A percentile compares a stretch with the other conserved stretches of the same genome.
These are phyloP conservation scores for Melanotus villosus DNA, from an alignment of 2,888 invertebrate species.

Conservation along the genomic window DNA sequence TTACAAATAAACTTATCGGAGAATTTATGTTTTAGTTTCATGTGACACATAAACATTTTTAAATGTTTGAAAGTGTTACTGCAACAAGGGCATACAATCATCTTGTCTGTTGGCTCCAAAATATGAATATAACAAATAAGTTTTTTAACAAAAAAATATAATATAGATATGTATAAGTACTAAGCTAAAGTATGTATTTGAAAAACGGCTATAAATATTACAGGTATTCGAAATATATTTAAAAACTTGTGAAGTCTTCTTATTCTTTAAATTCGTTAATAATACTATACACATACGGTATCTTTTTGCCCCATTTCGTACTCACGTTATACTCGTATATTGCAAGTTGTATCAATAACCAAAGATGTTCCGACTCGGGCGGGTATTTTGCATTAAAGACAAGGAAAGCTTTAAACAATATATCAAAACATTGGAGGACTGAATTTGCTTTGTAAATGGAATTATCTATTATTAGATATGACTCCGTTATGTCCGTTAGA, in stretches of 20 bases:
- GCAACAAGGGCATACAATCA: too few relatives aligned
- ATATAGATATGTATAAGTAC: background rate
- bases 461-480: constrained; percentile 2
- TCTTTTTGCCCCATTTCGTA: background rate
- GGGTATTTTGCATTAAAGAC: background rate
- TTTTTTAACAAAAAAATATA: background rate
- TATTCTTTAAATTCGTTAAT: constrained; percentile 1
- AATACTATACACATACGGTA: background rate
- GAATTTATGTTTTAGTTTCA: background rate
- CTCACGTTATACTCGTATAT: constrained; percentile 8
- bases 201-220: too few relatives aligned
- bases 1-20: background rate
- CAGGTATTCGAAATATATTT: too few relatives aligned
- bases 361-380: background rate
- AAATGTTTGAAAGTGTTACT: too few relatives aligned
- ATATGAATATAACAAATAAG: too few relatives aligned
- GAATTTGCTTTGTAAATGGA: background rate
- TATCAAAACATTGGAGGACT: background rate
- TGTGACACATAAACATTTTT: too few relatives aligned
- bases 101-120: too few relatives aligned
- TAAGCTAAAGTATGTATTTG: too few relatives aligned
- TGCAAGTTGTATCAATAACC: background rate
- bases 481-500: background rate
- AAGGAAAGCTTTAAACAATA: background rate
- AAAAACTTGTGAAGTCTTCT: too few relatives aligned